These are phyloP conservation scores for Phrynocephalus forsythii DNA, from an alignment of 2,797 vertebrate species.

Conservation along the genomic window DNA sequence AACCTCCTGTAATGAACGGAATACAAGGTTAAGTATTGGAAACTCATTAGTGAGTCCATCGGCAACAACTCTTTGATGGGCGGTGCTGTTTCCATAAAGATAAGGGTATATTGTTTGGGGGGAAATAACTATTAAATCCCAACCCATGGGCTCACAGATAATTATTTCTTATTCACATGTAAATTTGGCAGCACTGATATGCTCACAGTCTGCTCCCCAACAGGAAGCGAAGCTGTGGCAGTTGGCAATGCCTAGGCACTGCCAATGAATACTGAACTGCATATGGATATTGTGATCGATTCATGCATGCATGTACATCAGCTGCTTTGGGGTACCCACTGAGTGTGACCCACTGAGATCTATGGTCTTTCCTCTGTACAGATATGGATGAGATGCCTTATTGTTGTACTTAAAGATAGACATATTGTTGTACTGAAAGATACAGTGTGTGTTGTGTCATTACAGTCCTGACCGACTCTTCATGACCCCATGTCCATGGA, in stretches of 20 bases:
- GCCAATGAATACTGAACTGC: not conserved
- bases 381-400: no score
- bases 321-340: not conserved
- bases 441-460: no score
- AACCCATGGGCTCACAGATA: conserved; percentile 73
- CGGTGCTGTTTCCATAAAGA: conserved; percentile 82
- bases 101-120: conserved; percentile 81
- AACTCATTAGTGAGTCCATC: conserved; percentile 82
- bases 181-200: conserved; percentile 74
- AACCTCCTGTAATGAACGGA: conserved; percentile 70
- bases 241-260: no score
- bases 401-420: no score
- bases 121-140: conserved; percentile 77
- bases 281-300: not conserved
- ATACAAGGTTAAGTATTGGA: conserved; percentile 78
- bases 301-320: not conserved
- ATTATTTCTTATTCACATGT: conserved; percentile 82
- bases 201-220: conserved; percentile 22
- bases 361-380: not conserved
- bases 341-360: not conserved
- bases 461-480: no score
- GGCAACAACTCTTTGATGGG: conserved; percentile 78
- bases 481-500: no score
- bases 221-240: not conserved
- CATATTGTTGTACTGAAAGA: no score